Evolutionary conservation across 1,140 invertebrate species (phyloP), one percentile per base, ranked within the genome.

Genomic region (Lepidurus packardi): DNA sequence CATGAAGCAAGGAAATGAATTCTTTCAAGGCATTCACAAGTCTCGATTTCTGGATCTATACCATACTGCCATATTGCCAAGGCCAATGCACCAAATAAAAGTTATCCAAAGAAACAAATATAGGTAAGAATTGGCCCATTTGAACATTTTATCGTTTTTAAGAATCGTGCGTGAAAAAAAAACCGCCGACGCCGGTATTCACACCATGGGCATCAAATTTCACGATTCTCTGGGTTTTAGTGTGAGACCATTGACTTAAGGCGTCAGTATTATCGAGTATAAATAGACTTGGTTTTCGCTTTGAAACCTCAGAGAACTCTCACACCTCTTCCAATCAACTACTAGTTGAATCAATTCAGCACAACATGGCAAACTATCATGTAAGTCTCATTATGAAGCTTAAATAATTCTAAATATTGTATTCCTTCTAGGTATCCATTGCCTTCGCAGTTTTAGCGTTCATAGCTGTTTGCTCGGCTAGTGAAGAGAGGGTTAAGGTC

Each of bases 161-260:
- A 65, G 21, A 65, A 65, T 65, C 53, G 53, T 65, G 53, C 53
- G 53, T 65, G 53, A 65, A 65, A 65, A 65, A 65, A 34, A 21
- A 65, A 1, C 8, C 53, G 21, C 53, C 53, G 21, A 65, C 21
- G 53, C 16, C 9, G 7, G n/a, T 65, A 34, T 34, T 34, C 34
- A 34, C 13, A 7, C 53, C 8, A 16, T 65, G 53, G 16, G 6
- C 8, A n/a, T 7, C 21, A 65, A 65, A 65, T 16, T 7, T 13
- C 16, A 9, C 8, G 21, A 11, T 65, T 9, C 13, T n/a, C 1
- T 65, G 45, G 6, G 53, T 65, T 21, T 7, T 65, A 65, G 21
- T n/a, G 6, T 65, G 0, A 65, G 16, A 16, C 6, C 13, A 16
- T 16, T 65, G n/a, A 1, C 21, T 65, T n/a, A 65, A 65, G 53